Evolutionary conservation across 2,888 invertebrate genomes (phyloP), one percentile per base, ranked within the genome.

Genomic region (Bugula neritina): DNA sequence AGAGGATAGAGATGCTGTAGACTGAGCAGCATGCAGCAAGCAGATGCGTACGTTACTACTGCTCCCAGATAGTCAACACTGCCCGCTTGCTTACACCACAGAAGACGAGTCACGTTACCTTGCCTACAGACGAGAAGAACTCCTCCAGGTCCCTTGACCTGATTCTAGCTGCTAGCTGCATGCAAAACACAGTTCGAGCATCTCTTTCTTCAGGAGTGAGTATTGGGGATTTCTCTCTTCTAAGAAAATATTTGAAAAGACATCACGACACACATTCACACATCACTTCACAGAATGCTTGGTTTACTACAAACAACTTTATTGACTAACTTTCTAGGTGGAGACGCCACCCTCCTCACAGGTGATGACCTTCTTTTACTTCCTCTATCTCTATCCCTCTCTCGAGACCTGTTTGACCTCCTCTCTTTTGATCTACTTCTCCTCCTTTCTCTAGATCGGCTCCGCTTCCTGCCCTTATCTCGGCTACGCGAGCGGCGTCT

Each of bases 61-160:
- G n/a, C n/a, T n/a, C n/a, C n/a, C n/a, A n/a, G n/a, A n/a, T n/a
- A n/a, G n/a, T n/a, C 27, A n/a, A n/a, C n/a, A n/a, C n/a, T n/a
- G n/a, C n/a, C n/a, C n/a, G n/a, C n/a, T n/a, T n/a, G n/a, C n/a
- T n/a, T n/a, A n/a, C n/a, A n/a, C n/a, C n/a, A n/a, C n/a, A n/a
- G n/a, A n/a, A n/a, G n/a, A n/a, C n/a, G n/a, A n/a, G n/a, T n/a
- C 23, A 55, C 55, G 73, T 72, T 78, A 96, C 96, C 89, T 96
- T 96, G 63, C 99, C 99, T 73, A 99, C 97, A 74, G 96, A 92
- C 35, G 95, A 95, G 85, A 99, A 99, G 85, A 99, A 99, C 85
- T 99, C 98, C 86, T 99, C 96, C 75, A 98, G 86, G 85, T 98
- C 98, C 76, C 94, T 89, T 72, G 92, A 94, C 78, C 94, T 89